phyloP scores from a whole-genome alignment of 2,797 vertebrate genomes.

The Lophotriccus pileatus region DNA sequence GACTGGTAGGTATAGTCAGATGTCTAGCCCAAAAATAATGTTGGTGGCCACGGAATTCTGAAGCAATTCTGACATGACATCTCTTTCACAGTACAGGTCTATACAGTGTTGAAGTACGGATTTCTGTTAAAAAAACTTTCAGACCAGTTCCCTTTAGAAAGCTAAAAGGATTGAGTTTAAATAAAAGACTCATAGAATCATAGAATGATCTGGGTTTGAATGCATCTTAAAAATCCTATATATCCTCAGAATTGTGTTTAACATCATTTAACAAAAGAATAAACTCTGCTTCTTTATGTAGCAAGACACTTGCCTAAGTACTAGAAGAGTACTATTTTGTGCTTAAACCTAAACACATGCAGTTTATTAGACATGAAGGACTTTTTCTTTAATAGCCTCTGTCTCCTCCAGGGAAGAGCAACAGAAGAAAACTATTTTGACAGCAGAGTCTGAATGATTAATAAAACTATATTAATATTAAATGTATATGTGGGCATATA shows the following conservation, averaged over 20 bases:
- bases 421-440: background rate
- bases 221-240: background rate
- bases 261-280: background rate
- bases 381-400: background rate
- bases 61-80: background rate
- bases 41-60: background rate
- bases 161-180: background rate
- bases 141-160: background rate
- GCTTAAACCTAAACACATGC: accelerated
- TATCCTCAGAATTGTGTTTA: background rate
- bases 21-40: background rate
- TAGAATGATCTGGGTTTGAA: background rate
- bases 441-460: background rate
- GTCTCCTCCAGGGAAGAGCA: background rate
- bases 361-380: background rate
- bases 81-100: background rate
- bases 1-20: background rate
- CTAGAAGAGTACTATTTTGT: background rate
- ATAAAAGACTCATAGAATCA: background rate
- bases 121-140: background rate
- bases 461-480: background rate
- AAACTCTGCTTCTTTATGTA: background rate
- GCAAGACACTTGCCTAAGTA: background rate
- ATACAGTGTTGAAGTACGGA: background rate
- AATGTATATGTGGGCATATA: background rate